phyloP scores from a whole-genome alignment of 2,113 vertebrate species.

The Typhlomys cinereus region DNA sequence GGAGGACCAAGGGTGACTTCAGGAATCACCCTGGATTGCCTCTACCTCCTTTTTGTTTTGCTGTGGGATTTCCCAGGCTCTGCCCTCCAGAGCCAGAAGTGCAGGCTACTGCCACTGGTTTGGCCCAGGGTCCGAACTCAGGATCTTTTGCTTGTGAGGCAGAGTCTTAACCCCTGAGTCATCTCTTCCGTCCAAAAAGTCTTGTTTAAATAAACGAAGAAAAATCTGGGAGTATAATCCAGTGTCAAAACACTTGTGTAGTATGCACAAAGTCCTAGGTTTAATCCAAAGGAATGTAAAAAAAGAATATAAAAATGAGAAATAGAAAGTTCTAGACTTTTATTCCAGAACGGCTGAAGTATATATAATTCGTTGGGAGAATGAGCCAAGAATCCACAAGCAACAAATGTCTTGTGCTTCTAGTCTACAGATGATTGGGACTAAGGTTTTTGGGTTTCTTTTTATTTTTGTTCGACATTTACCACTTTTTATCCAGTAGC shows the following conservation, averaged over 20 bases:
- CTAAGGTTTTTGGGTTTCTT: background rate
- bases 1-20: too few relatives aligned
- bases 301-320: background rate
- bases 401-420: background rate
- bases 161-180: too few relatives aligned
- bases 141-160: too few relatives aligned
- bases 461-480: background rate
- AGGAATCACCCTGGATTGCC: too few relatives aligned
- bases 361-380: background rate
- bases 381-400: background rate
- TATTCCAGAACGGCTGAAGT: background rate
- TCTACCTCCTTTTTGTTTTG: too few relatives aligned
- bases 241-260: background rate
- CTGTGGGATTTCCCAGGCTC: too few relatives aligned
- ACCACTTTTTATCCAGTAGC: background rate
- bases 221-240: background rate
- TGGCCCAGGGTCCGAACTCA: too few relatives aligned
- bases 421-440: background rate
- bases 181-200: too few relatives aligned
- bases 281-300: background rate
- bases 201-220: too few relatives aligned
- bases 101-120: too few relatives aligned
- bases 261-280: background rate
- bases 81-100: too few relatives aligned
- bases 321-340: background rate